Evolutionary conservation across 1,140 invertebrate genomes (phyloP).

Genomic region (Drosophila navojoa): DNA sequence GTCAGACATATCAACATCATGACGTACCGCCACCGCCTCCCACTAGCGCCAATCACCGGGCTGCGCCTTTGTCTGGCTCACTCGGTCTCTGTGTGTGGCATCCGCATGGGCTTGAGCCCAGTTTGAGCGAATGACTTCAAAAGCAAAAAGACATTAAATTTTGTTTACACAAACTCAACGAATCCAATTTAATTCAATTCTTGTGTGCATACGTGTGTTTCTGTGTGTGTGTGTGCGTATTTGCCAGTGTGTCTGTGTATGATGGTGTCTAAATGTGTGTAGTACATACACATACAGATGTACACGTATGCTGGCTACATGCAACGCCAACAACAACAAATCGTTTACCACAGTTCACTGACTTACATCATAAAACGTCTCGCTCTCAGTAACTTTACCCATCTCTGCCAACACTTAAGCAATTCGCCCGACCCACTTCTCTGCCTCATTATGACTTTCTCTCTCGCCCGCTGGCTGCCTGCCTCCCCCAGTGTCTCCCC

Average conservation of each 20-base stretch:
- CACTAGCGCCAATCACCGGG: constrained; percentile 3
- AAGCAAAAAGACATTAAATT: constrained; percentile 82
- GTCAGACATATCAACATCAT: constrained; percentile 81
- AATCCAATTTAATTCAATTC: constrained; percentile 83
- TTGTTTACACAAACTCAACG: constrained; percentile 82
- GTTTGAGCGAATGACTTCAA: constrained; percentile 82
- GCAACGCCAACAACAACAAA: constrained; percentile 75
- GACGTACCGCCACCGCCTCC: constrained; percentile 35
- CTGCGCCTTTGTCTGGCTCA: constrained; percentile 43
- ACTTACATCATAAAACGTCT: constrained; percentile 75
- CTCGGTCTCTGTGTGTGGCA: constrained; percentile 33
- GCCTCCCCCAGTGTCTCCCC: neutral
- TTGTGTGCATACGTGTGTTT: constrained; percentile 45
- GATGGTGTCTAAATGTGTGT: constrained; percentile 32
- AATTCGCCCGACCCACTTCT: constrained; percentile 14
- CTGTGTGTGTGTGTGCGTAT: constrained; percentile 7
- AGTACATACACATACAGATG: neutral
- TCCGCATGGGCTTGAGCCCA: constrained; percentile 43
- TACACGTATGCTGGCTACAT: constrained; percentile 47
- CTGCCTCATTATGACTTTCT: neutral
- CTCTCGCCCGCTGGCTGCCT: neutral
- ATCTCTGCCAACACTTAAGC: constrained; percentile 44
- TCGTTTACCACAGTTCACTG: constrained; percentile 80
- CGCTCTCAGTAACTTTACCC: constrained; percentile 38
- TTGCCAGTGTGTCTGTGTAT: constrained; percentile 13